Evolutionary conservation across 2,113 vertebrate species (phyloP).

Genomic region (Anoplopoma fimbria): DNA sequence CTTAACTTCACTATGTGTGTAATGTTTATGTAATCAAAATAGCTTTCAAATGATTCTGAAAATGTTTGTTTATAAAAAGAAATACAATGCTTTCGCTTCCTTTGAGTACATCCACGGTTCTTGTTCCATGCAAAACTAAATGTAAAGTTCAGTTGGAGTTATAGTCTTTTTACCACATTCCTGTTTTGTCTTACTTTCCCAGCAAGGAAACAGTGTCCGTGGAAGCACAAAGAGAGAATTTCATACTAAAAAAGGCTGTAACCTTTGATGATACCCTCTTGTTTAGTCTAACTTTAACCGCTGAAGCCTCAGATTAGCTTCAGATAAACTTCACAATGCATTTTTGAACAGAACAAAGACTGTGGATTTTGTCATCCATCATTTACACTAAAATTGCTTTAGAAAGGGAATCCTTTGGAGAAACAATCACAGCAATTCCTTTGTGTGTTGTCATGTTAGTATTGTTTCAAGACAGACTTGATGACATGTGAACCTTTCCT

Average conservation of each 20-base stretch:
- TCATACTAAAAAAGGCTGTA: not conserved
- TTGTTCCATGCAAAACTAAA: not conserved
- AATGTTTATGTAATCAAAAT: not conserved
- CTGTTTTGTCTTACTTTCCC: not conserved
- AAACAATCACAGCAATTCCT: not conserved
- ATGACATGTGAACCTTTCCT: not conserved
- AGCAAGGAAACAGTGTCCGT: not conserved
- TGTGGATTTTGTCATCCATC: not conserved
- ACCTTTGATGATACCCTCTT: not conserved
- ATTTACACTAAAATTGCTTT: not conserved
- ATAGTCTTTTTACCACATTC: constrained; percentile 4
- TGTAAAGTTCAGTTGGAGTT: not conserved
- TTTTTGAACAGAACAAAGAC: not conserved
- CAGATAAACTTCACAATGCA: not conserved
- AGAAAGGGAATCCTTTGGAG: not conserved
- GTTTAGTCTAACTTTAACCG: not conserved
- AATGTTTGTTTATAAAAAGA: not conserved
- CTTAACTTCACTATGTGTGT: not conserved
- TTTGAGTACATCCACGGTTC: not conserved
- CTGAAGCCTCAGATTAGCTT: not conserved
- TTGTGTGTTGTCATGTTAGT: not conserved
- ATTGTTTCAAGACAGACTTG: not conserved
- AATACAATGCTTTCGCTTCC: not conserved
- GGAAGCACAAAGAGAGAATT: not conserved
- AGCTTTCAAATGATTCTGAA: not conserved